phyloP scores from a whole-genome alignment of 1,140 invertebrate species.

The Pseudomyrmex pallidus region DNA sequence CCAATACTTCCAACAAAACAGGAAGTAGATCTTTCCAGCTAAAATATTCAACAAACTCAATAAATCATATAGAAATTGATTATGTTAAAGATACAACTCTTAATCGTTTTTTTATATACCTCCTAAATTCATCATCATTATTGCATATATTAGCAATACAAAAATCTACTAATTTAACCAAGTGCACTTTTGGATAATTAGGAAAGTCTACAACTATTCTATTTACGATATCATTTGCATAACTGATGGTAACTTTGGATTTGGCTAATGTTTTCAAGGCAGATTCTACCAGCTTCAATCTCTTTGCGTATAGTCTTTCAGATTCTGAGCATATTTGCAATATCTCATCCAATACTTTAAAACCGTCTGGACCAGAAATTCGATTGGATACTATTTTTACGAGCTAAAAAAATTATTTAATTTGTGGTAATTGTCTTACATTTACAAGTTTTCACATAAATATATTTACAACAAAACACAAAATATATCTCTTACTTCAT shows the following conservation, averaged over 20 bases:
- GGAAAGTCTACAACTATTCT: constrained; percentile 78
- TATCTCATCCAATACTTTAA: constrained; percentile 71
- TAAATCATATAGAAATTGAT: neutral
- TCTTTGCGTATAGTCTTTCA: constrained; percentile 72
- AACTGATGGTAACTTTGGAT: constrained; percentile 67
- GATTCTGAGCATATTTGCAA: constrained; percentile 70
- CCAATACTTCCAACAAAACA: constrained; percentile 81
- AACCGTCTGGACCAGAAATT: constrained; percentile 69
- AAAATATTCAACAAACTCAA: constrained; percentile 37
- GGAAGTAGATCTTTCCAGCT: constrained; percentile 86
- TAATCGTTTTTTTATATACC: constrained; percentile 62
- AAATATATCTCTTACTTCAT: constrained; percentile 6
- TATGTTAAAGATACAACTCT: neutral
- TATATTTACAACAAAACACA: neutral
- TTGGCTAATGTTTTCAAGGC: constrained; percentile 69
- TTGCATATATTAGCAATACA: constrained; percentile 77
- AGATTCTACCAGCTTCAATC: constrained; percentile 73
- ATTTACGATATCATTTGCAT: constrained; percentile 74
- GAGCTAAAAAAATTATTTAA: constrained; percentile 71
- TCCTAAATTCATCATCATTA: constrained; percentile 76
- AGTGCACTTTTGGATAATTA: constrained; percentile 69
- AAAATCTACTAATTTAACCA: constrained; percentile 79
- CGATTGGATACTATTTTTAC: constrained; percentile 65
- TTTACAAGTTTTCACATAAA: constrained; percentile 13
- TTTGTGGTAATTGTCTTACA: neutral